Percentiles rank a stretch among this genome's conserved stretches.
phyloP scores from a whole-genome alignment of 2,888 invertebrate species.

The Harpagoxenus sublaevis region DNA sequence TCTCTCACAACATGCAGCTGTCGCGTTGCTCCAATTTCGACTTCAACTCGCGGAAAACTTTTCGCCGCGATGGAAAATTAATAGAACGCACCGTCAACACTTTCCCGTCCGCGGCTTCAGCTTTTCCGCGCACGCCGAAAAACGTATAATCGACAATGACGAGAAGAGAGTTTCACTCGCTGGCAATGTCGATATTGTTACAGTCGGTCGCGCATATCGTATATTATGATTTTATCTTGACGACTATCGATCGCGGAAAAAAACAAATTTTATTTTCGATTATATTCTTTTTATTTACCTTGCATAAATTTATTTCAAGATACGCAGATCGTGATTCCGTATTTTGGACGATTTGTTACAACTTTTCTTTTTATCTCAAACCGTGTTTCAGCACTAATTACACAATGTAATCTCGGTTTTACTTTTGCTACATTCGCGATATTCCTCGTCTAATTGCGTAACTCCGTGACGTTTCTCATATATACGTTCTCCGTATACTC shows the following conservation, averaged over 20 bases:
- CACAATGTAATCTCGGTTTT: not conserved
- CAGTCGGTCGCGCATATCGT: conserved; percentile 15
- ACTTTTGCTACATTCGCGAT: conserved; percentile 7
- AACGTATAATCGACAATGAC: conserved; percentile 19
- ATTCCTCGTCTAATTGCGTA: conserved; percentile 24
- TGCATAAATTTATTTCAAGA: not conserved
- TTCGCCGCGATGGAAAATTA: conserved; percentile 33
- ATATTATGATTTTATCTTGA: conserved; percentile 34
- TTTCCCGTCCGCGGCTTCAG: conserved; percentile 16
- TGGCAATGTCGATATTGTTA: conserved; percentile 37
- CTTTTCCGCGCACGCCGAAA: not conserved
- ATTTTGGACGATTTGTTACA: not conserved
- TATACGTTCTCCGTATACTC: not conserved
- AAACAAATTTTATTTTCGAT: not conserved
- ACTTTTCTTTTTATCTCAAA: not conserved
- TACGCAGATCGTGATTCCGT: not conserved
- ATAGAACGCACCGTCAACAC: conserved; percentile 38
- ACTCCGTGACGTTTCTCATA: conserved; percentile 14
- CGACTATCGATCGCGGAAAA: not conserved
- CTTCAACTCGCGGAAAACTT: conserved; percentile 32
- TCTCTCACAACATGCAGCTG: conserved; percentile 11
- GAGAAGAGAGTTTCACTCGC: not conserved
- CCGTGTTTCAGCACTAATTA: not conserved
- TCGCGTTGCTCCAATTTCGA: conserved; percentile 31
- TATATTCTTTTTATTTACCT: not conserved